Conservation (phyloP, 2,113 vertebrate genomes). For the Lasiurus cinereus region DNA sequence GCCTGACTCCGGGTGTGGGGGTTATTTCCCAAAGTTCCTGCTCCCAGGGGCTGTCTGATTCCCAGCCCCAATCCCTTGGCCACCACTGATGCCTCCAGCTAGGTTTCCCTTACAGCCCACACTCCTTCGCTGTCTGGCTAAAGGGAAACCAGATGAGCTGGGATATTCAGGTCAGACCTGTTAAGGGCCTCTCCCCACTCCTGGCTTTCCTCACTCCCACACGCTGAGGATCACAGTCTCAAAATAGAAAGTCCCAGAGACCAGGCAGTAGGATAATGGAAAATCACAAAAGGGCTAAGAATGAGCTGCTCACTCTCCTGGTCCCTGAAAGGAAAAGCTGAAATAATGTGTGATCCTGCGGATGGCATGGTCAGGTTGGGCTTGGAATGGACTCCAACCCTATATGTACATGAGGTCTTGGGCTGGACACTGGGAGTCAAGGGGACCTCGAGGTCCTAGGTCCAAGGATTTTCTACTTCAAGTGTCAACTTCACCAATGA, state of each 20-base stretch:
- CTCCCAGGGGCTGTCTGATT: rapidly evolving
- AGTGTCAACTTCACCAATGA: neutral
- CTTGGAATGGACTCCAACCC: neutral
- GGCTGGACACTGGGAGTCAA: neutral
- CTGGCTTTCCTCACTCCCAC: neutral
- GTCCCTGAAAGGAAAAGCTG: neutral
- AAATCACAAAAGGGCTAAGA: neutral
- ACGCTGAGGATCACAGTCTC: neutral
- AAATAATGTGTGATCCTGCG: neutral
- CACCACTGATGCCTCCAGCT: neutral
- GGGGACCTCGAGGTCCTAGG: neutral
- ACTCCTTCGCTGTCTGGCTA: neutral
- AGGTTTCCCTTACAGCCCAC: neutral
- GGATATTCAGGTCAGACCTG: slow-evolving; percentile 27
- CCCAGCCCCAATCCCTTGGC: neutral
- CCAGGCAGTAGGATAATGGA: neutral
- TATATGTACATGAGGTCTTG: rapidly evolving
- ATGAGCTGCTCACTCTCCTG: neutral
- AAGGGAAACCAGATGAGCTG: neutral
- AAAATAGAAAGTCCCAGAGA: slow-evolving; percentile 61
- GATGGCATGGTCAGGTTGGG: neutral
- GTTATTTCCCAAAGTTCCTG: neutral
- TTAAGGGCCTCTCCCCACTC: neutral
- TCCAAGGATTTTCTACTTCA: neutral
- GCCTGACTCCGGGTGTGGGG: neutral